Conservation (phyloP, 2,888 invertebrate species). For the Podotricha telesiphe region DNA sequence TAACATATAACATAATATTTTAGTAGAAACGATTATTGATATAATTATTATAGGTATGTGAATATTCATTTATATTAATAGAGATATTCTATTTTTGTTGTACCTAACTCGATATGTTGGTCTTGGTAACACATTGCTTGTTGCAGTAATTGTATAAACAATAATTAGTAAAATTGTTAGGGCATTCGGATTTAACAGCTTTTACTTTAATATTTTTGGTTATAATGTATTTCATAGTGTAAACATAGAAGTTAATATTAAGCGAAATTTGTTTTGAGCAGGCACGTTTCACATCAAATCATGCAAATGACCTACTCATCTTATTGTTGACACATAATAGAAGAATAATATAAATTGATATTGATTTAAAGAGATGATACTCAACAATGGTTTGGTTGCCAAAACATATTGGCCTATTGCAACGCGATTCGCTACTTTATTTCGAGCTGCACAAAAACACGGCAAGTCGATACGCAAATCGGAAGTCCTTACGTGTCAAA, state of each 20-base stretch:
- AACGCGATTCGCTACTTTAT: slow-evolving; percentile 38
- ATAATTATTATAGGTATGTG: not conserved
- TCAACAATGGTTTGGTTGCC: slow-evolving; percentile 52
- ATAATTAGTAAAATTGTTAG: too few species aligned
- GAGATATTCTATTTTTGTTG: too few species aligned
- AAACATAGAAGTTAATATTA: not conserved
- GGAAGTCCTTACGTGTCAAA: slow-evolving; percentile 37
- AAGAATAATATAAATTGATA: slow-evolving; percentile 3
- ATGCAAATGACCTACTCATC: not conserved
- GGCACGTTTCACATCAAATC: not conserved
- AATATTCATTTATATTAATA: too few species aligned
- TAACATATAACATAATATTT: not conserved
- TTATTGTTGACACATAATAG: not conserved
- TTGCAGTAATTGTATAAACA: too few species aligned
- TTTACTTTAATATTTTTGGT: not conserved
- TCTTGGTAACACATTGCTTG: too few species aligned
- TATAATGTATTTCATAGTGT: not conserved
- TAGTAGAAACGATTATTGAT: not conserved
- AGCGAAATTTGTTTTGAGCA: not conserved
- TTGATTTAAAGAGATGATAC: slow-evolving; percentile 59
- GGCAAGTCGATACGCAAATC: not conserved
- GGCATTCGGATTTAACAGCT: not conserved
- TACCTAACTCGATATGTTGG: too few species aligned
- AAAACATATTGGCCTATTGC: slow-evolving; percentile 47
- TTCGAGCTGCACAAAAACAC: slow-evolving; percentile 4